Base-by-base conservation (phyloP, 2,797 vertebrate genomes). In the Enteromius trimaculatus region DNA sequence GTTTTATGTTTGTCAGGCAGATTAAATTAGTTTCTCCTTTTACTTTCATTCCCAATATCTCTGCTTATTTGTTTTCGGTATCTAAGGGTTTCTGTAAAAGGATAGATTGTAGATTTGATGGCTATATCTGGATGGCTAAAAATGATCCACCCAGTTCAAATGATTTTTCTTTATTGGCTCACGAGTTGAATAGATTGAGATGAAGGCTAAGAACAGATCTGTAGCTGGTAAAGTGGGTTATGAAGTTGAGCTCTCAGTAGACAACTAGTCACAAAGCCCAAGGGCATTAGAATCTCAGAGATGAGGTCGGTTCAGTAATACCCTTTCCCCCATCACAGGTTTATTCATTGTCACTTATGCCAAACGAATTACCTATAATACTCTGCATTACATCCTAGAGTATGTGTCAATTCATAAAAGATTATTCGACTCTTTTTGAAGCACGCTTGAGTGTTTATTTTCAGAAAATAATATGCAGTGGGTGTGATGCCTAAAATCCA, bases 151-250 rank as follows among this genome's bases (percentile, higher is more conserved):
- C 31, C 31, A 17, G 29, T 51, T 53, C 14, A 79, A 53, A 68
- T 53, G 6, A 23, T 53, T 82, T 81, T 55, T 82, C 62, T 82
- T 51, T 31, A 31, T 77, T 58, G 44, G 58, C 13, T 77, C 11
- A 53, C n/a, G 62, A 58, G 49, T 44, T 53, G 19, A 82, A 66
- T 68, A 68, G 71, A 75, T 82, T 82, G 62, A 68, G 72, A 75
- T 75, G 42, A 49, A 82, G 29, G 29, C 55, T 62, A 49, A 80
- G 79, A 47, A 62, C 77, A 65, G 77, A 47, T 21, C n/a, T 64
- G 55, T 26, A 47, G 62, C 31, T 55, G 72, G 47, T 77, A 77
- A 82, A 77, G 62, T 82, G 49, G 62, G 62, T 68, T 82, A 68
- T 49, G 14, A 82, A 77, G 71, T 65, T 74, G 44, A 29, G 65